These are phyloP conservation scores for Hemistola chrysoprasaria DNA, from an alignment of 2,888 invertebrate genomes.

Conservation along the genomic window DNA sequence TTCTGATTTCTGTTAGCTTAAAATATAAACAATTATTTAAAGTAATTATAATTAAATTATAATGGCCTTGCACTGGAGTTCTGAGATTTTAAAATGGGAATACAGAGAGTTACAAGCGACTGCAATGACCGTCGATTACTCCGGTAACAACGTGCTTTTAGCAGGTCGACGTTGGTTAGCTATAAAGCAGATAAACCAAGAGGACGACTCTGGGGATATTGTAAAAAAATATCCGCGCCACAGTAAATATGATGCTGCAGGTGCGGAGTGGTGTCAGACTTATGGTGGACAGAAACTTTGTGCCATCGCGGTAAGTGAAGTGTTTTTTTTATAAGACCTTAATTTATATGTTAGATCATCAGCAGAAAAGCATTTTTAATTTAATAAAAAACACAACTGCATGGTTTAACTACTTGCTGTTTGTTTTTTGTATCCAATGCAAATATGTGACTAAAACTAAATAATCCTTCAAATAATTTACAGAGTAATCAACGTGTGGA, in stretches of 20 bases:
- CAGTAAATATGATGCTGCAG: slow-evolving; percentile 96
- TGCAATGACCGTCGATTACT: slow-evolving; percentile 95
- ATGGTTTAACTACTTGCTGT: too few relatives aligned
- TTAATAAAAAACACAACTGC: too few relatives aligned
- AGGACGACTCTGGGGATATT: slow-evolving; percentile 85
- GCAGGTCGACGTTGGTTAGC: slow-evolving; percentile 93
- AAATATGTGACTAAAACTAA: too few relatives aligned
- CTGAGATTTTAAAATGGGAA: slow-evolving; percentile 83
- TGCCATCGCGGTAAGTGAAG: slow-evolving; percentile 89
- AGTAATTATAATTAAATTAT: too few relatives aligned
- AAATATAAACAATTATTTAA: too few relatives aligned
- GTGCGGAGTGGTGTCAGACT: slow-evolving; percentile 96
- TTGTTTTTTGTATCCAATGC: too few relatives aligned
- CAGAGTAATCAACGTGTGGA: slow-evolving; percentile 95
- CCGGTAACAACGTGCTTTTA: slow-evolving; percentile 91
- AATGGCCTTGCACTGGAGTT: slow-evolving; percentile 78
- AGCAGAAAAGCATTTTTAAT: too few relatives aligned
- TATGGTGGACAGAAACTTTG: slow-evolving; percentile 89
- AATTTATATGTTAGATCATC: too few relatives aligned
- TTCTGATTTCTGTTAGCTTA: too few relatives aligned
- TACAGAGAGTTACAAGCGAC: slow-evolving; percentile 95
- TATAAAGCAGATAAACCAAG: slow-evolving; percentile 87
- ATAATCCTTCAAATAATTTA: slow-evolving; percentile 18
- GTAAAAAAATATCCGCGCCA: slow-evolving; percentile 91
- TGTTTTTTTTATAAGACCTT: too few relatives aligned